These are phyloP conservation scores for Drosophila simulans DNA, from an alignment of 1,140 invertebrate species.

Conservation along the genomic window DNA sequence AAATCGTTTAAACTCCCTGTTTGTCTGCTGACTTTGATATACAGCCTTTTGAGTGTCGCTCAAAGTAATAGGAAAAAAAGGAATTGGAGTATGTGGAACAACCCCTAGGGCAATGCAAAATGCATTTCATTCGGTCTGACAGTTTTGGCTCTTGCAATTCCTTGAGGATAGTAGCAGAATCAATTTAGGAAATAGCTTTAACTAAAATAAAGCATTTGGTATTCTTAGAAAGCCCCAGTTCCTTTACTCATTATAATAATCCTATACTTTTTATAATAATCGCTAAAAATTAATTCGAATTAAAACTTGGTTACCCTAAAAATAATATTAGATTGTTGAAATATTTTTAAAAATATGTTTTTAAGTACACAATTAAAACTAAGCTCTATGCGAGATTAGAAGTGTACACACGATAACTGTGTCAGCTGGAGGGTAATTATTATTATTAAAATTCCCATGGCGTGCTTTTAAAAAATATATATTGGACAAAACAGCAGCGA, in stretches of 20 bases:
- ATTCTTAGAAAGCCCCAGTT: too few relatives aligned
- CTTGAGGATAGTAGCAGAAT: neutral
- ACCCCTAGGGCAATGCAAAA: slow-evolving; percentile 25
- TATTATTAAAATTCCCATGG: neutral
- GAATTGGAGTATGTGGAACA: slow-evolving; percentile 15
- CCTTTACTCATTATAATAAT: too few relatives aligned
- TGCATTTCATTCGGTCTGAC: slow-evolving; percentile 29
- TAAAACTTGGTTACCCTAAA: too few relatives aligned
- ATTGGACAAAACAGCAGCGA: neutral
- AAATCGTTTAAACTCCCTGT: slow-evolving; percentile 35
- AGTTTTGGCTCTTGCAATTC: neutral
- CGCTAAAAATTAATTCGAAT: too few relatives aligned
- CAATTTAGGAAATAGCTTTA: neutral
- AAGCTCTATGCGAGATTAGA: neutral
- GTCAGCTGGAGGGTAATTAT: neutral
- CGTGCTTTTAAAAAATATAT: neutral
- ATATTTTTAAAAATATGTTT: too few relatives aligned
- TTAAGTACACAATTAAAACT: neutral
- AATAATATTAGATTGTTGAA: too few relatives aligned
- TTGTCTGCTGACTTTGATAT: slow-evolving; percentile 43
- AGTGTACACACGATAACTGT: neutral
- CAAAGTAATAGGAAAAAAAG: slow-evolving; percentile 13
- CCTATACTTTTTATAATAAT: too few relatives aligned
- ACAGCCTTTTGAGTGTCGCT: slow-evolving; percentile 36
- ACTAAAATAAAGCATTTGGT: neutral